Base-by-base conservation (phyloP, 2,113 vertebrate genomes). In the Syngnathus floridae region DNA sequence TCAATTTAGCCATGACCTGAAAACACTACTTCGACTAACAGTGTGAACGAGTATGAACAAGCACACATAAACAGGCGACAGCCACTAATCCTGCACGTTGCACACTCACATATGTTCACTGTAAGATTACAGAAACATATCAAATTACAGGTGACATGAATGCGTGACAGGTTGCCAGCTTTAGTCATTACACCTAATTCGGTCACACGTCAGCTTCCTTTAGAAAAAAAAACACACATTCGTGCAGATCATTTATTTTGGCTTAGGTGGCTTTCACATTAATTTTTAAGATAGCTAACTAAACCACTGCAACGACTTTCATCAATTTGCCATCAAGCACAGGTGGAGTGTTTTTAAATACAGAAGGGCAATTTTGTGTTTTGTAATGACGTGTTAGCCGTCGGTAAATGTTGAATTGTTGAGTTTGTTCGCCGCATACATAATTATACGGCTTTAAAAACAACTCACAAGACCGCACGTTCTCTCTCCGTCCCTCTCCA, bases 1-100 rank as follows among this genome's bases (percentile, higher is more conserved):
- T 85, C 80, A 83, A 84, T 83, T 77, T 70, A 83, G 80, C 75
- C 45, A 70, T 79, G 76, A 84, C 77, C 80, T 81, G 58, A 76
- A 84, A 86, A 72, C 74, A 70, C 65, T 66, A 68, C 70, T 59
- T 35, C 59, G 58, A 71, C 72, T 79, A 85, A 86, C 78, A 81
- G 76, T 69, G 82, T 71, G 75, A 84, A 80, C 80, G 61, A 63
- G 81, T 73, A 64, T n/a, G 69, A 84, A 80, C 82, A 72, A 71
- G 75, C 83, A 82, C 78, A 84, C 78, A 77, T 71, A 80, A 48
- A 62, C 75, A 43, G 49, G 51, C 13, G 51, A 57, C 60, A 73
- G 31, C 7, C 41, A 68, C 68, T 67, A 45, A 57, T 36, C 26
- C 74, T 22, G 40, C 37, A 35, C 40, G 22, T 40, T 61, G 19